Evolutionary conservation across 1,140 invertebrate genomes (phyloP), one percentile per base, ranked within the genome.

Genomic region (Phymorhynchus buccinoides): DNA sequence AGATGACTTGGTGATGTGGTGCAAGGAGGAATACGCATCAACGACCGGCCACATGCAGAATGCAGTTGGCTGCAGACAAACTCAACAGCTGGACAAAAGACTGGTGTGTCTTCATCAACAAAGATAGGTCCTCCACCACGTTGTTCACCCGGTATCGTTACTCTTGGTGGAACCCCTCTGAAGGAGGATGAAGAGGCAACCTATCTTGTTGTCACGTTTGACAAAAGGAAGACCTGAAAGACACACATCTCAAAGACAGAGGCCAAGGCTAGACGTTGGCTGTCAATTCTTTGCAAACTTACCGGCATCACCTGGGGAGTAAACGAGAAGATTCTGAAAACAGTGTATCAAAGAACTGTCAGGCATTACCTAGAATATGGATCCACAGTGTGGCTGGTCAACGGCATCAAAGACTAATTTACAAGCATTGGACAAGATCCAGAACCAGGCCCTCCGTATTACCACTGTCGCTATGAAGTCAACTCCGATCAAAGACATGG

Each of bases 351-450:
- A 37, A 73, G 84, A 77, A 80, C 56, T n/a, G 80, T 84, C 18
- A 80, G 80, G 32, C 85, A 78, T 22, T 66, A n/a, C n/a, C n/a
- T n/a, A n/a, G n/a, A n/a, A n/a, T n/a, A 80, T 56, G 83, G 85
- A n/a, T 83, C 85, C 62, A 73, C 56, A 30, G 35, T 83, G 41
- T 85, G 87, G 37, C 12, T 39, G 79, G 77, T n/a, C 84, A 62
- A 82, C 77, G 48, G 77, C n/a, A n/a, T 44, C 9, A 75, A 78
- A 16, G 39, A 42, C n/a, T 30, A 84, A 48, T 16, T 12, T 1
- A 81, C 84, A 44, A 80, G 82, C 42, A 87, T 68, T 66, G 86
- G 85, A 22, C 86, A 84, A 44, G 83, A 87, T 52, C n/a, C n/a
- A n/a, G n/a, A n/a, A n/a, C n/a, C 84, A 87, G 52, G 80, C 84